Conservation (phyloP, 2,113 vertebrate species). For the Oryzias javanicus region DNA sequence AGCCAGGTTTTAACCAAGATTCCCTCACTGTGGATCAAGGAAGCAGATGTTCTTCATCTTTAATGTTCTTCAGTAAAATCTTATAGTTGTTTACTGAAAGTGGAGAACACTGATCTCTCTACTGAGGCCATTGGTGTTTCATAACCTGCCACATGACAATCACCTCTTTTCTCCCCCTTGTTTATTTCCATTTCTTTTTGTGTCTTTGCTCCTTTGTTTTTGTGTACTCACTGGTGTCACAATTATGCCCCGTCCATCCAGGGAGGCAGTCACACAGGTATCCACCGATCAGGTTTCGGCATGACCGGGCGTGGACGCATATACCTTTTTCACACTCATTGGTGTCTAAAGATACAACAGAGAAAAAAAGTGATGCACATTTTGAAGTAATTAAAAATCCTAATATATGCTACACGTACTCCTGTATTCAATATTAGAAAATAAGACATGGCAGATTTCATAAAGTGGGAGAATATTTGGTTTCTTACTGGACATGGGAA, state of each 20-base stretch:
- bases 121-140: slow-evolving; percentile 21
- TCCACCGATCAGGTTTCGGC: slow-evolving; percentile 95
- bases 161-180: slow-evolving; percentile 7
- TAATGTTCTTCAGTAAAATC: background rate
- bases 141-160: slow-evolving; percentile 4
- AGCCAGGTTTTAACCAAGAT: background rate
- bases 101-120: slow-evolving; percentile 28
- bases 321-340: slow-evolving; percentile 92
- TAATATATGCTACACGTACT: too few relatives aligned
- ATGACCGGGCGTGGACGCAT: slow-evolving; percentile 91
- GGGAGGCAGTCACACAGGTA: slow-evolving; percentile 95
- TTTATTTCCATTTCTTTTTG: background rate
- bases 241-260: slow-evolving; percentile 92
- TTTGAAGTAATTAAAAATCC: too few relatives aligned
- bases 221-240: slow-evolving; percentile 89
- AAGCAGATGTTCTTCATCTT: slow-evolving; percentile 1
- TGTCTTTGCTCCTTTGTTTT: slow-evolving; percentile 2
- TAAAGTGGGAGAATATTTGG: too few relatives aligned
- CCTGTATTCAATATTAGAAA: too few relatives aligned
- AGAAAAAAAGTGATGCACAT: background rate
- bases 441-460: too few relatives aligned
- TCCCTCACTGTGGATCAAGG: background rate
- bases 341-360: slow-evolving; percentile 81
- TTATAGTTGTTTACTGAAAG: slow-evolving; percentile 9
- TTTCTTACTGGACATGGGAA: too few relatives aligned